These are phyloP conservation scores for Promerops cafer DNA, from an alignment of 2,113 vertebrate species.

Conservation along the genomic window DNA sequence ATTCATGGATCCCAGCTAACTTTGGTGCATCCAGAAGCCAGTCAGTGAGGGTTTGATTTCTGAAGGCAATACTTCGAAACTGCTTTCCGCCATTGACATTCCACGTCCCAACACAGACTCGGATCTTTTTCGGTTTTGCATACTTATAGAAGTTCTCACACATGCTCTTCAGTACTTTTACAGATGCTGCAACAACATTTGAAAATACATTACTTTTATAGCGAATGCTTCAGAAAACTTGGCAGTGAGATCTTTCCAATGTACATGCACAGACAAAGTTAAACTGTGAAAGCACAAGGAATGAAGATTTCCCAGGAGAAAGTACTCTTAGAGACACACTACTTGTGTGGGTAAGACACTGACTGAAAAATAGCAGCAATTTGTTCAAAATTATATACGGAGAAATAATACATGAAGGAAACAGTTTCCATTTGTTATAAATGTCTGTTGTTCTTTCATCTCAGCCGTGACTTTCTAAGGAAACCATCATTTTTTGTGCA, in stretches of 20 bases:
- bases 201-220: not conserved
- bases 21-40: conserved; percentile 95
- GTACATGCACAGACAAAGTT: not conserved
- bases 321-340: not conserved
- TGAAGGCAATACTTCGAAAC: conserved; percentile 96
- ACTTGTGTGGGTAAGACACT: not conserved
- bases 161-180: conserved; percentile 92
- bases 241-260: not conserved
- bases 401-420: not conserved
- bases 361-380: not conserved
- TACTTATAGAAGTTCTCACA: conserved; percentile 95
- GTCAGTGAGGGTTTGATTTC: conserved; percentile 96
- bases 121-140: conserved; percentile 86
- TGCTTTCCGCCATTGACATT: conserved; percentile 97
- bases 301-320: not conserved
- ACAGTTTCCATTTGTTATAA: not conserved
- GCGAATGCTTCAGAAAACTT: not conserved
- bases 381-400: not conserved
- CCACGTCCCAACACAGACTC: conserved; percentile 92
- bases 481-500: not conserved
- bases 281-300: not conserved
- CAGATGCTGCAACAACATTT: conserved; percentile 80
- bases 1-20: conserved; percentile 85
- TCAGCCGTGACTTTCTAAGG: not conserved
- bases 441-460: not conserved